phyloP scores from a whole-genome alignment of 2,888 invertebrate species.

The Cryptocheilus praepositus region DNA sequence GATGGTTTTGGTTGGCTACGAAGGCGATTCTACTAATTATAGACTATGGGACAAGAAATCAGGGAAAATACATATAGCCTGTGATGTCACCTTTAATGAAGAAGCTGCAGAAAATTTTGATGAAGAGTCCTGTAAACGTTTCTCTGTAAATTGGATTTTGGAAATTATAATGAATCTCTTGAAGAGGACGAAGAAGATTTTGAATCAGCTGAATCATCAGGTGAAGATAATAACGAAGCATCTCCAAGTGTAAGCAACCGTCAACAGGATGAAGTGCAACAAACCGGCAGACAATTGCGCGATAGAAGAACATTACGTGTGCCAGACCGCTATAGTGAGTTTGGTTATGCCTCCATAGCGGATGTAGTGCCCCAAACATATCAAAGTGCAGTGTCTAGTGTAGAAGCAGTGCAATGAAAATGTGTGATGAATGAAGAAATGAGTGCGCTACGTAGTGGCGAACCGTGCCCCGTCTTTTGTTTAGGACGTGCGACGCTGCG shows the following conservation, averaged over 20 bases:
- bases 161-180: background rate
- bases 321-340: constrained; percentile 2
- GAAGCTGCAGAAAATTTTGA: no score
- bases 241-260: background rate
- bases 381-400: background rate
- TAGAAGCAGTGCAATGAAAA: no score
- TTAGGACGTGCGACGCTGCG: no score
- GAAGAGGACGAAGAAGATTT: background rate
- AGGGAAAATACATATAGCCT: no score
- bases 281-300: background rate
- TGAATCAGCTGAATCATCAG: background rate
- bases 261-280: background rate
- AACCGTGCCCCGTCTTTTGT: no score
- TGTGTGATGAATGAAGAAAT: no score
- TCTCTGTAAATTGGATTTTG: background rate
- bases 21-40: no score
- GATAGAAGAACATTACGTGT: background rate
- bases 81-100: no score
- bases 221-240: background rate
- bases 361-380: background rate
- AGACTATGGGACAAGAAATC: no score
- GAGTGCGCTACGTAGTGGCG: no score
- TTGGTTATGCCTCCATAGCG: background rate
- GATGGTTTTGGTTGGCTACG: no score
- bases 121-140: background rate